Conservation (phyloP, 2,888 invertebrate species). For the Petrophora chlorosata region DNA sequence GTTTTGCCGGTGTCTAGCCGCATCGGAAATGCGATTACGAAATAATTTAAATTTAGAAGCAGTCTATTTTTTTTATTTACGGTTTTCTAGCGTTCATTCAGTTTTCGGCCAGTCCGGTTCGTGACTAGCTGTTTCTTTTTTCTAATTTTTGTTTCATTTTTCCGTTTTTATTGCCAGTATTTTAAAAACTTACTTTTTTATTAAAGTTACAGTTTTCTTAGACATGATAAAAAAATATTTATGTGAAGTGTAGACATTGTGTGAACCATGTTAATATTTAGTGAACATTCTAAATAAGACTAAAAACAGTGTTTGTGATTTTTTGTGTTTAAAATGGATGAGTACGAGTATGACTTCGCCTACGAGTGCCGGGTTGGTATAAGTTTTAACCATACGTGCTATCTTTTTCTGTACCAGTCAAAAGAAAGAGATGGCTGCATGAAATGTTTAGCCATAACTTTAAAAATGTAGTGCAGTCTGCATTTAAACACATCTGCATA, state of each 20-base stretch:
- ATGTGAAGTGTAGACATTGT: constrained; percentile 40
- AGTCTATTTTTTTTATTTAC: constrained; percentile 68
- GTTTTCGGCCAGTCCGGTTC: constrained; percentile 64
- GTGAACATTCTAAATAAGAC: constrained; percentile 51
- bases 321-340: constrained; percentile 66
- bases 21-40: constrained; percentile 64
- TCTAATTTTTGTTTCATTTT: constrained; percentile 24
- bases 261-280: constrained; percentile 54
- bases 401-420: background rate
- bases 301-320: constrained; percentile 44
- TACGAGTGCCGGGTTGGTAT: constrained; percentile 87
- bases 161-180: constrained; percentile 20
- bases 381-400: constrained; percentile 16
- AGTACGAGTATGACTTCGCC: constrained; percentile 86
- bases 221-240: constrained; percentile 31
- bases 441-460: constrained; percentile 9
- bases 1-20: constrained; percentile 61
- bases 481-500: constrained; percentile 5
- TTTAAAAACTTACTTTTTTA: constrained; percentile 25
- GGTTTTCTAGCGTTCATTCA: constrained; percentile 75
- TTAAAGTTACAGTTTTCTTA: constrained; percentile 40
- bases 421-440: constrained; percentile 4
- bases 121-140: constrained; percentile 53
- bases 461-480: constrained; percentile 16
- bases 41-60: constrained; percentile 78